Conservation (phyloP, 2,113 vertebrate genomes). For the Semnornis frantzii region DNA sequence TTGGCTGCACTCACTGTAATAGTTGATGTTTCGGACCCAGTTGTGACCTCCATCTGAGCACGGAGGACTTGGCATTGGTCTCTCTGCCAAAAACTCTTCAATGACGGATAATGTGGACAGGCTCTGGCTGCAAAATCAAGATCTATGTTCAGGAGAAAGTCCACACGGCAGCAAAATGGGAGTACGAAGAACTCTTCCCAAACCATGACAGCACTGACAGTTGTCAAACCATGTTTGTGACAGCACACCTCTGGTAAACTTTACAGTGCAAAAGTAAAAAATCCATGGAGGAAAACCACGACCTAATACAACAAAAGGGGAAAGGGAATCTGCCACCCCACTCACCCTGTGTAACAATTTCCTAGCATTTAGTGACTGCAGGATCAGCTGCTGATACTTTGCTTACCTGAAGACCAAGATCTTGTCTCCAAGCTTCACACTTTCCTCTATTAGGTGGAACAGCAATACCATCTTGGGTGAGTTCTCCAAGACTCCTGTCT, state of each 20-base stretch:
- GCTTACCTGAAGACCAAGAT: constrained; percentile 95
- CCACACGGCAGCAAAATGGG: not conserved
- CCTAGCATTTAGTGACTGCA: not conserved
- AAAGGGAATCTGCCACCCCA: not conserved
- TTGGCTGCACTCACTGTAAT: constrained; percentile 89
- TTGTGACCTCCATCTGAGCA: constrained; percentile 80
- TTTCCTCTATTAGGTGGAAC: constrained; percentile 96
- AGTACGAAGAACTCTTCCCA: not conserved
- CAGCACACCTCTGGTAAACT: not conserved
- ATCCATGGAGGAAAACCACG: not conserved
- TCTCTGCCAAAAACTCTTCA: constrained; percentile 93
- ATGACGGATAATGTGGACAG: constrained; percentile 96
- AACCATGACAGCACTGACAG: not conserved
- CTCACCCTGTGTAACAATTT: not conserved
- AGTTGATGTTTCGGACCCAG: constrained; percentile 93
- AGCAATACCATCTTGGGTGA: constrained; percentile 97
- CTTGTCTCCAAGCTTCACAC: constrained; percentile 91
- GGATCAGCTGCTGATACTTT: not conserved
- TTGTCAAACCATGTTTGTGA: not conserved
- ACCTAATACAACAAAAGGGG: not conserved
- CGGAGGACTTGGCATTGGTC: constrained; percentile 80
- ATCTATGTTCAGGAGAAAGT: constrained; percentile 26
- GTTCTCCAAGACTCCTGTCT: constrained; percentile 90
- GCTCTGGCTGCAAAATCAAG: constrained; percentile 87
- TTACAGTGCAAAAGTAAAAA: not conserved